These are phyloP conservation scores for Watsonalla cultraria DNA, from an alignment of 2,888 invertebrate genomes.

Conservation along the genomic window DNA sequence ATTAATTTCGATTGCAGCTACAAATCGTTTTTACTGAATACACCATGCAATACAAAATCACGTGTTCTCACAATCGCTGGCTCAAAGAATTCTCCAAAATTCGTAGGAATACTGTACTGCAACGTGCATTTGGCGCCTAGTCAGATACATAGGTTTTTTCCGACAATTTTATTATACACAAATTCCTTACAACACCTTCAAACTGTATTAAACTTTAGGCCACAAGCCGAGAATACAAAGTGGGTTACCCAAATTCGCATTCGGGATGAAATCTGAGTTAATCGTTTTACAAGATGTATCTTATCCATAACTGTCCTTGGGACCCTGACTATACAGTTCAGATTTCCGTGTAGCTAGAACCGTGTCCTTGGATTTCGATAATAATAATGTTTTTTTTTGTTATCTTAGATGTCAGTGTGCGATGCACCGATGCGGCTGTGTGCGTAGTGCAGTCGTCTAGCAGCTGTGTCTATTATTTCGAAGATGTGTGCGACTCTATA, in stretches of 20 bases:
- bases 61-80: conserved; percentile 23
- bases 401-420: conserved; percentile 64
- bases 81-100: conserved; percentile 49
- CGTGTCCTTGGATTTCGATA: conserved; percentile 59
- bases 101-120: conserved; percentile 46
- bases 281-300: conserved; percentile 40
- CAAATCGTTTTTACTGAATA: conserved; percentile 14
- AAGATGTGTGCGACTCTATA: conserved; percentile 53
- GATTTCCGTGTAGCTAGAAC: conserved; percentile 19
- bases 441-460: conserved; percentile 51
- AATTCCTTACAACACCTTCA: conserved; percentile 47
- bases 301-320: conserved; percentile 17
- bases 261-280: conserved; percentile 66
- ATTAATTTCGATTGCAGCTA: too few species aligned
- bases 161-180: conserved; percentile 61
- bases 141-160: conserved; percentile 63
- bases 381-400: conserved; percentile 75
- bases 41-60: conserved; percentile 21
- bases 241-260: conserved; percentile 19
- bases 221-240: conserved; percentile 21
- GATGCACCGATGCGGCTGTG: conserved; percentile 64
- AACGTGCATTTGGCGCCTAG: conserved; percentile 72
- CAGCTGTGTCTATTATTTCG: conserved; percentile 75
- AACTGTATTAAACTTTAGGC: conserved; percentile 28
- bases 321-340: conserved; percentile 21